Evolutionary conservation across 2,113 vertebrate species (phyloP).

Genomic region (Nibea coibor): DNA sequence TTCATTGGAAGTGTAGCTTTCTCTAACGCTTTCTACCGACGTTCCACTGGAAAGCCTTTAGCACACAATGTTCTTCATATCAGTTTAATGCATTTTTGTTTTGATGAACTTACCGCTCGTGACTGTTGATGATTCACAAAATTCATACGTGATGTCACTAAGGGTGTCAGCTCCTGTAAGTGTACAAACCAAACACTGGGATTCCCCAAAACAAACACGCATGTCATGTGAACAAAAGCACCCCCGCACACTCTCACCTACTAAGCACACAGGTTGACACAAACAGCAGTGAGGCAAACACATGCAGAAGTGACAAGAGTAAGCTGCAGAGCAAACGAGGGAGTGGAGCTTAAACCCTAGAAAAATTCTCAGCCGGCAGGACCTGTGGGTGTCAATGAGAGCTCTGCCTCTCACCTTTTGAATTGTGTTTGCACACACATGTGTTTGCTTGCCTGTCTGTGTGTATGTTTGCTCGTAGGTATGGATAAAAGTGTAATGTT

Average conservation of each 20-base stretch:
- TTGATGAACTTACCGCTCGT: background rate
- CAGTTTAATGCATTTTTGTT: background rate
- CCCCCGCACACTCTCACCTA: slow-evolving; percentile 35
- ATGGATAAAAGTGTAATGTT: slow-evolving; percentile 71
- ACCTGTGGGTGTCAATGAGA: slow-evolving; percentile 53
- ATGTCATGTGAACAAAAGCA: slow-evolving; percentile 51
- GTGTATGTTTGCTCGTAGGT: slow-evolving; percentile 60
- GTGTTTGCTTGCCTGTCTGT: slow-evolving; percentile 68
- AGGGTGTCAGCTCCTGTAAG: slow-evolving; percentile 22
- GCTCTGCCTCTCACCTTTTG: slow-evolving; percentile 65
- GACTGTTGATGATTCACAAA: background rate
- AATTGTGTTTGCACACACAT: slow-evolving; percentile 60
- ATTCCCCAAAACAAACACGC: slow-evolving; percentile 55
- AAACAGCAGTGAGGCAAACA: slow-evolving; percentile 37
- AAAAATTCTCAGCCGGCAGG: slow-evolving; percentile 29
- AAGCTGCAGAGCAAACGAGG: slow-evolving; percentile 69
- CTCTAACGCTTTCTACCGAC: background rate
- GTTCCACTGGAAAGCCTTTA: background rate
- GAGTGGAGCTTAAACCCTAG: slow-evolving; percentile 63
- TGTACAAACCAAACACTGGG: slow-evolving; percentile 29
- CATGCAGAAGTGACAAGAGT: slow-evolving; percentile 17
- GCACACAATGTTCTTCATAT: background rate
- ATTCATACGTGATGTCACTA: background rate
- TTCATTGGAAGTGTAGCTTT: background rate
- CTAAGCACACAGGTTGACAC: slow-evolving; percentile 39